These are phyloP conservation scores for Epirrhoe tristata DNA, from an alignment of 2,888 invertebrate genomes.

Conservation along the genomic window DNA sequence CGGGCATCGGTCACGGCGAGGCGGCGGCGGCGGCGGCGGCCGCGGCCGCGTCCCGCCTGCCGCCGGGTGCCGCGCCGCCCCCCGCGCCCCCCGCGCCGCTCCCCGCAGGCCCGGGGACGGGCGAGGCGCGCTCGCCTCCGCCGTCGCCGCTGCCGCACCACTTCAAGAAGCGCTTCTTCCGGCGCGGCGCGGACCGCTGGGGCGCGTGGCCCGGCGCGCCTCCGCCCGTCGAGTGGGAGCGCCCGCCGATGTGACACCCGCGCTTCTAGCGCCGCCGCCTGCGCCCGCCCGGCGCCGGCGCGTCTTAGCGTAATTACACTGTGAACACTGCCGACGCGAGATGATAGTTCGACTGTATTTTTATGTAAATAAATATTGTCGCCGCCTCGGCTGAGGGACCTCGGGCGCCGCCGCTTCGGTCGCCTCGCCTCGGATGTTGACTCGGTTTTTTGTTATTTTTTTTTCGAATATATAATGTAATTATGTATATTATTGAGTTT, in stretches of 20 bases:
- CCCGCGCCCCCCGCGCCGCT: conserved; percentile 50
- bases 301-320: conserved; percentile 46
- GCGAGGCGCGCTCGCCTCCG: conserved; percentile 76
- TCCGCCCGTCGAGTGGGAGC: conserved; percentile 80
- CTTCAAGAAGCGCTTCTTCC: conserved; percentile 95
- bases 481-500: conserved; percentile 85
- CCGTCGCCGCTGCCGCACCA: conserved; percentile 79
- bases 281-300: conserved; percentile 44
- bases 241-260: conserved; percentile 80
- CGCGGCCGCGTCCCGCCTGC: conserved; percentile 60
- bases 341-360: conserved; percentile 36
- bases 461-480: conserved; percentile 84
- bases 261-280: conserved; percentile 58
- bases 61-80: conserved; percentile 61
- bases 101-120: conserved; percentile 69
- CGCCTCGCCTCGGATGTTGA: conserved; percentile 53
- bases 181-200: conserved; percentile 87
- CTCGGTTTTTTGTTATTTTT: conserved; percentile 64
- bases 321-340: conserved; percentile 40
- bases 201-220: conserved; percentile 81
- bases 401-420: conserved; percentile 28
- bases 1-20: conserved; percentile 91
- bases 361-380: conserved; percentile 49
- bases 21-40: conserved; percentile 68
- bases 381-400: conserved; percentile 50